phyloP scores from a whole-genome alignment of 2,888 invertebrate species.

The Crioceris asparagi region DNA sequence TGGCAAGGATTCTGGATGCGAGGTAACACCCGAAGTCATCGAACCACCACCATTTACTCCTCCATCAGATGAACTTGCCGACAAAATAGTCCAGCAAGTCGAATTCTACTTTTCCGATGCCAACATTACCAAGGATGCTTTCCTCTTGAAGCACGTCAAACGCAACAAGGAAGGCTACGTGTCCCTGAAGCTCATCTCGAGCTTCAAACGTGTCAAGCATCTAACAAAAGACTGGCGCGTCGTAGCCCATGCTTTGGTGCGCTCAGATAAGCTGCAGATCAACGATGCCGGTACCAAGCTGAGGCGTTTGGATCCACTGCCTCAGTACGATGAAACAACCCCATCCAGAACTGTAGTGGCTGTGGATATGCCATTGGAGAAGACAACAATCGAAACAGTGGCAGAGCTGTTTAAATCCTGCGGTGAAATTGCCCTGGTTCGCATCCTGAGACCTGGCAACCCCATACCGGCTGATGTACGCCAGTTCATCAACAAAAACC shows the following conservation, averaged over 20 bases:
- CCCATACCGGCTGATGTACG: constrained; percentile 85
- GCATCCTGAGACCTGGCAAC: constrained; percentile 81
- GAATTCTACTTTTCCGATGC: constrained; percentile 95
- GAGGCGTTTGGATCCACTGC: constrained; percentile 72
- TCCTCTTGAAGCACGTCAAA: constrained; percentile 86
- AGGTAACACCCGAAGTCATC: constrained; percentile 44
- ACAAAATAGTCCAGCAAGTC: constrained; percentile 75
- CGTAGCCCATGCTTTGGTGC: constrained; percentile 74
- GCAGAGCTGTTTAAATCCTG: constrained; percentile 80
- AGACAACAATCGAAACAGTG: constrained; percentile 80
- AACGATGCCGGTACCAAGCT: constrained; percentile 88
- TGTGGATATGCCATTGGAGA: constrained; percentile 73
- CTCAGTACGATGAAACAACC: constrained; percentile 84
- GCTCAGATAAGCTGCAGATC: constrained; percentile 72
- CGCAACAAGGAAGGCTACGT: constrained; percentile 94
- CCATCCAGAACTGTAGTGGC: constrained; percentile 87
- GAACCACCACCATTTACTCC: constrained; percentile 54
- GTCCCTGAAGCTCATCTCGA: constrained; percentile 86
- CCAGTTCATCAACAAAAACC: constrained; percentile 83
- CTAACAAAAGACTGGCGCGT: constrained; percentile 89
- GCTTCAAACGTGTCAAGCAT: constrained; percentile 90
- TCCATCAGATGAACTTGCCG: constrained; percentile 66
- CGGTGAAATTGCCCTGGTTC: constrained; percentile 81
- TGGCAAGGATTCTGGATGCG: constrained; percentile 59
- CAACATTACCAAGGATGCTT: constrained; percentile 90